A percentile compares a stretch with the other conserved stretches of the same genome.
Conservation (phyloP, 2,113 vertebrate species). For the Brienomyrus longianalis region DNA sequence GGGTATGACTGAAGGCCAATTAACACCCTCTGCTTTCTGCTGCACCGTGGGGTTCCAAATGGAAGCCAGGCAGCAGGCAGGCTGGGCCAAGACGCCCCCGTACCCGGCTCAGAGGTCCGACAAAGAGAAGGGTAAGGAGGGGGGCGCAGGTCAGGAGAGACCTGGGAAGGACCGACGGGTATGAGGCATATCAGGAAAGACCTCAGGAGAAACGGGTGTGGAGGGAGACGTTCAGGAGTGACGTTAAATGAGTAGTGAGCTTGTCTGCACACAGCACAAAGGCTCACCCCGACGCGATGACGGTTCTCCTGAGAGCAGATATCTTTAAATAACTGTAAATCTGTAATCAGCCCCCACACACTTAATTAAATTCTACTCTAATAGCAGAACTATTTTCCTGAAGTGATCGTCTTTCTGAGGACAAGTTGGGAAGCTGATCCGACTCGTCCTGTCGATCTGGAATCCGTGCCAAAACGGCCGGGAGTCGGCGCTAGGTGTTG, state of each 20-base stretch:
- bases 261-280: neutral
- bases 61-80: conserved; percentile 31
- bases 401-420: conserved; percentile 62
- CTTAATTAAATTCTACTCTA: conserved; percentile 69
- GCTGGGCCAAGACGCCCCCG: conserved; percentile 31
- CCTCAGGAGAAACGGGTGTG: neutral
- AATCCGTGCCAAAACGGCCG: conserved; percentile 55
- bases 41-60: conserved; percentile 38
- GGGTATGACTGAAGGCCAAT: conserved; percentile 45
- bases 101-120: conserved; percentile 27
- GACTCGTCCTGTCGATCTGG: conserved; percentile 66
- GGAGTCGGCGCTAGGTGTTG: conserved; percentile 50
- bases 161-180: neutral
- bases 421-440: conserved; percentile 67
- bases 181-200: neutral
- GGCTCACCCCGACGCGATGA: neutral
- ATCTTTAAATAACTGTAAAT: conserved; percentile 44
- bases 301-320: conserved; percentile 38
- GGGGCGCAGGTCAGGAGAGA: neutral
- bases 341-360: conserved; percentile 62
- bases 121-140: neutral
- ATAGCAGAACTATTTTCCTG: conserved; percentile 66
- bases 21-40: conserved; percentile 44
- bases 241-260: neutral
- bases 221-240: neutral